Base-by-base conservation (phyloP, 2,888 invertebrate genomes). In the Leucozona laternaria region DNA sequence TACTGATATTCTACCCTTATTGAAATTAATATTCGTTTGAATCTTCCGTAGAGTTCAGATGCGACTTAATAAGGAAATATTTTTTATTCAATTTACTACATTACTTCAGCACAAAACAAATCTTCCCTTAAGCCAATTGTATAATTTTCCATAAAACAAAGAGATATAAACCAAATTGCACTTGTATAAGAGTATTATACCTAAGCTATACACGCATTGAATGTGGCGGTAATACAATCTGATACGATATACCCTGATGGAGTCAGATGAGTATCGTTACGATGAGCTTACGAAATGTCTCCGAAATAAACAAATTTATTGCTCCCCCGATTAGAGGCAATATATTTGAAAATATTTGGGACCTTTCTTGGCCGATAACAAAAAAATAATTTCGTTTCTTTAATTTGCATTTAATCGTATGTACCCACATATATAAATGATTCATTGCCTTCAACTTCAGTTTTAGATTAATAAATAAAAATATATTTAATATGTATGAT, bases 241-340 rank as follows among this genome's bases (percentile, higher is more conserved):
- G 40, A 43, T 43, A 17, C 17, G 43, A 62, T 28, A 62, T 40
- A 45, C 13, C 62, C 13, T 13, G n/a, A n/a, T n/a, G n/a, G 22
- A 55, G 53, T n/a, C 31, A 78, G 40, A 70, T 71, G 34, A 11
- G 20, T 50, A 64, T 48, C 62, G 31, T 58, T 53, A 66, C 62
- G 20, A 50, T 68, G 40, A 76, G 62, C 45, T 53, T 55, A 71
- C 20, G 68, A 76, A 62, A 81, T 62, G 62, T 71, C 62, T 64
- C 45, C 20, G 71, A 77, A 77, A 71, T 64, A 71, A 71, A 82
- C 58, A 50, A 77, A 77, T 77, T 82, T 82, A 82, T 82, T 66
- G 77, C 77, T 77, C 28, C 34, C 22, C 31, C 55, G 57, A 71
- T 82, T 72, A 64, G 57, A 57, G 50, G 57, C 31, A 55, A 45